Evolutionary conservation across 2,113 vertebrate genomes (phyloP).

Genomic region (Peromyscus californicus): DNA sequence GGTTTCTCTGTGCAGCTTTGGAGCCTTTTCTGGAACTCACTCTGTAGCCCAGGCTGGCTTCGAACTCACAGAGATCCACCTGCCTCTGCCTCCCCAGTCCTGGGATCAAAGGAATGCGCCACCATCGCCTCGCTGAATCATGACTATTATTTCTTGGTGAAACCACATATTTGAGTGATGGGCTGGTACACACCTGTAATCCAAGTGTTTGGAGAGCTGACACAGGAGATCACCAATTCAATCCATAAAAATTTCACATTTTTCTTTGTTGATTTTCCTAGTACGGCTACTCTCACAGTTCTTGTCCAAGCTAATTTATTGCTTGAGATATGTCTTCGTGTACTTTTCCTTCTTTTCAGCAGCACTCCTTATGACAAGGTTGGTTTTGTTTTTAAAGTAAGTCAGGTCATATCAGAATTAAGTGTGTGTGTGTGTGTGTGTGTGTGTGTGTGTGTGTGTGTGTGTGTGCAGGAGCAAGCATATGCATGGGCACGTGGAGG

Average conservation of each 20-base stretch:
- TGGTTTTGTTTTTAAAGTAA: neutral
- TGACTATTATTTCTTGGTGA: slow-evolving; percentile 19
- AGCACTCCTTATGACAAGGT: neutral
- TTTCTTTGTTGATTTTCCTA: neutral
- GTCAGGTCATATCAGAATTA: neutral
- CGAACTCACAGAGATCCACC: too few species aligned
- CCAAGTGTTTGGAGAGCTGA: neutral
- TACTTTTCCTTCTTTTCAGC: neutral
- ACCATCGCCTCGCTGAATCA: too few species aligned
- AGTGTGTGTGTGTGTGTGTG: neutral
- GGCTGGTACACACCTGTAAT: neutral
- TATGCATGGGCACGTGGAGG: neutral
- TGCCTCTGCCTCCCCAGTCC: too few species aligned
- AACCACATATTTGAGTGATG: neutral
- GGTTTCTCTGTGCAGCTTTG: too few species aligned
- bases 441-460: neutral
- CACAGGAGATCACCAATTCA: neutral
- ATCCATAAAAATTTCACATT: neutral
- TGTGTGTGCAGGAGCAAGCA: too few species aligned
- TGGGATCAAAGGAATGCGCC: too few species aligned
- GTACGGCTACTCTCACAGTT: neutral
- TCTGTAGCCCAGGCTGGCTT: too few species aligned
- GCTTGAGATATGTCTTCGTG: neutral
- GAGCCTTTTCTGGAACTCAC: too few species aligned
- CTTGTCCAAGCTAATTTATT: neutral